Base-by-base conservation (phyloP, 2,113 vertebrate species). In the Calyptommatus sinebrachiatus region DNA sequence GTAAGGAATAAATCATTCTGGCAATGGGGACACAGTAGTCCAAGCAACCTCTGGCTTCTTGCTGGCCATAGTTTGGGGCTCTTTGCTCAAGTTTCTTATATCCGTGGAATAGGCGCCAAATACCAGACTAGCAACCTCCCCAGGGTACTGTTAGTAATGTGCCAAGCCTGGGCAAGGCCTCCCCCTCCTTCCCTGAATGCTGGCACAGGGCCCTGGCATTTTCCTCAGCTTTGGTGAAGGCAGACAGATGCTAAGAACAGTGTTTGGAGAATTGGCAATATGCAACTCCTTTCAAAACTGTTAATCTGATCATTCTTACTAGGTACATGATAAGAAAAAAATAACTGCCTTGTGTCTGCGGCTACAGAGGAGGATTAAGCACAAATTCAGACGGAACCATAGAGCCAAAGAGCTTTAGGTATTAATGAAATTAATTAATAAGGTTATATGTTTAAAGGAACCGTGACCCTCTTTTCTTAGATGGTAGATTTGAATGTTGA, bases 201-300 rank as follows among this genome's bases (percentile, higher is more conserved):
- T 81, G 79, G 73, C 79, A 81, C 35, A 20, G 22, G 66, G 66
- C 79, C 50, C 73, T 81, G 79, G 53, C n/a, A n/a, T 62, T 73
- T 81, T 81, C 60, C 26, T 69, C 69, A 22, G 29, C 66, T 76
- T n/a, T 61, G 53, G 53, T 76, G 31, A 26, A 74, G 71, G 65
- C 26, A 75, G 48, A 14, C 72, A 18, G 69, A n/a, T 46, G 57
- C 35, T 20, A 5, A 4, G 26, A 66, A 75, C 16, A 26, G 26
- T 29, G 29, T 26, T 53, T 31, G 46, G 50, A 28, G 24, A 12
- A 24, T 12, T 20, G 24, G 22, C 48, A 41, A 61, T 41, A 41
- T 28, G 1, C 53, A 31, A 28, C 75, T 67, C 16, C 61, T 35
- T 2, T 8, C 11, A 26, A 24, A 29, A 20, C n/a, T 28, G 28